Conservation (phyloP, 2,797 vertebrate genomes). For the Pogoniulus pusillus region DNA sequence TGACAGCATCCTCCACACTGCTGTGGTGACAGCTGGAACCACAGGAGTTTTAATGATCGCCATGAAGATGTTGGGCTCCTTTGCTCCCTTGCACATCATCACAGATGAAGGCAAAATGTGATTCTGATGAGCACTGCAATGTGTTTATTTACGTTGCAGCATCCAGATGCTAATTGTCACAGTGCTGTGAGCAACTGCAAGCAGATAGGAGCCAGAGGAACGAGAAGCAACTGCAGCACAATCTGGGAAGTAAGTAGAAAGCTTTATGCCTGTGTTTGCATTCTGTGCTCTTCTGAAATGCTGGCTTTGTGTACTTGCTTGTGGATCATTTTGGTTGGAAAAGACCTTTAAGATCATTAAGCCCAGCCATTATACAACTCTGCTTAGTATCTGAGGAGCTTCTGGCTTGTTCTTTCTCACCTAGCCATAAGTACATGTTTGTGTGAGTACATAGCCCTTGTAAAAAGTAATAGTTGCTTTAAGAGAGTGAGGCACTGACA, state of each 20-base stretch:
- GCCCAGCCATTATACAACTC: too few relatives aligned
- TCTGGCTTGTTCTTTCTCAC: background rate
- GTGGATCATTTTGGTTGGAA: background rate
- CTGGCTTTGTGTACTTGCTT: background rate
- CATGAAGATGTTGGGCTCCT: background rate
- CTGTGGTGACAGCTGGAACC: background rate
- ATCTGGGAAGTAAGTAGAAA: background rate
- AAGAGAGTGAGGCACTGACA: background rate
- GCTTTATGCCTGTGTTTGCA: rapidly evolving
- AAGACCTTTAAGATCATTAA: too few relatives aligned
- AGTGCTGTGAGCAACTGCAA: background rate
- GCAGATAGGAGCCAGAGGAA: background rate
- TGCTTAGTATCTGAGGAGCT: background rate
- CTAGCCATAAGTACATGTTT: background rate
- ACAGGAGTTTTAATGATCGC: background rate
- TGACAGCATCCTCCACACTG: rapidly evolving
- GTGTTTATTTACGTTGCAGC: background rate
- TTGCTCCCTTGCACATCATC: background rate
- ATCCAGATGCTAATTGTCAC: background rate
- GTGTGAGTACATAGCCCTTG: background rate
- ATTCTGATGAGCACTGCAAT: background rate
- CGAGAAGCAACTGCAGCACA: background rate
- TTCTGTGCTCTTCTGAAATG: background rate
- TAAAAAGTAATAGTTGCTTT: background rate
- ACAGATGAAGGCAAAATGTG: background rate